Evolutionary conservation across 2,888 invertebrate genomes (phyloP), one percentile per base, ranked within the genome.

Genomic region (Cryptus armator): DNA sequence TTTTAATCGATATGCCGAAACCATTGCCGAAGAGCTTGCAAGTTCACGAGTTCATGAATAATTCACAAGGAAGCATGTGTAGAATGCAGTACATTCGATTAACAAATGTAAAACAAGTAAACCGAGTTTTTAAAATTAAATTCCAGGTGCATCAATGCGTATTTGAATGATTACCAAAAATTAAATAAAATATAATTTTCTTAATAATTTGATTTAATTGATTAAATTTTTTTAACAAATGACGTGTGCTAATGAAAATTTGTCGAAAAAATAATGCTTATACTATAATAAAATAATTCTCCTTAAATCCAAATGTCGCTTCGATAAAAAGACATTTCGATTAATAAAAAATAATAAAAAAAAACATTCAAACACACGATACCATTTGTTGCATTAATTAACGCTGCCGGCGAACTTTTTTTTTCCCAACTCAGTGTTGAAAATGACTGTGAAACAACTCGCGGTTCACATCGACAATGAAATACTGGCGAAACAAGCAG

Each of bases 1-100:
- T n/a, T 56, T 16, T 59, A 37, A 56, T 72, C 14, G 59, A 44
- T 14, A 56, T 59, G 43, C 56, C 29, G 59, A 59, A 59, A 72
- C 43, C 44, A 37, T 19, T n/a, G 16, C 51, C 4, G 9, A 32
- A 37, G 5, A 43, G 37, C 56, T 53, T 53, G 53, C 56, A 9
- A 43, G 9, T 24, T 43, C 16, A 5, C 5, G 0, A 24, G 24
- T 32, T 59, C 59, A 46, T 64, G 12, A 64, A 37, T 37, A 67
- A 7, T n/a, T 14, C 24, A 16, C 19, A 24, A 67, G 24, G 3
- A 7, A 37, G 10, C 19, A 44, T 67, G 19, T 5, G 2, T 12
- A n/a, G 6, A 14, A 16, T 24, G 24, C 9, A 10, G 37, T 5
- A 9, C 37, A 7, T 37, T 5, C 5, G 37, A 7, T 37, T 37